A percentile compares a stretch with the other conserved stretches of the same genome.
Conservation (phyloP, 1,140 invertebrate genomes). For the Gyrodactylus bullatarudis region DNA sequence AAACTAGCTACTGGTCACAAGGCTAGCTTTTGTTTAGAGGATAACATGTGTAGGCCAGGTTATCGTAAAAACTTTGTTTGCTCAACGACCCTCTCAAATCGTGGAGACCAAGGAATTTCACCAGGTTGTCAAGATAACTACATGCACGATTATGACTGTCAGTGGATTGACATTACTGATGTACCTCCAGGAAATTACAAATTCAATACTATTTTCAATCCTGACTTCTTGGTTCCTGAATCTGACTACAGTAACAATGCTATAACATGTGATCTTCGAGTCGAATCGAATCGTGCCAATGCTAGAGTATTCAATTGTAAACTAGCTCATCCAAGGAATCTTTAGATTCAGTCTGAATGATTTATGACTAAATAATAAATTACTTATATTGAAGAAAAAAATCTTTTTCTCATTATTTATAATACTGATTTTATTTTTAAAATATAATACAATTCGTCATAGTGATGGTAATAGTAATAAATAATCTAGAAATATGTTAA, state of each 20-base stretch:
- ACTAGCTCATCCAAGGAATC: background rate
- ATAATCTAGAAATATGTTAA: no score
- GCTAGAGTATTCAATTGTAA: background rate
- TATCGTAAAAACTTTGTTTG: conserved; percentile 25
- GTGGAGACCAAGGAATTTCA: conserved; percentile 26
- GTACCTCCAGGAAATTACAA: conserved; percentile 43
- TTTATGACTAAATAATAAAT: no score
- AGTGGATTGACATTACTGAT: conserved; percentile 81
- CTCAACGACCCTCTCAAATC: background rate
- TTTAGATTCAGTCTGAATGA: no score
- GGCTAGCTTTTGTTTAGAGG: conserved; percentile 75
- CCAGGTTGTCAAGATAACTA: conserved; percentile 78
- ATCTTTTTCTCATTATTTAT: no score
- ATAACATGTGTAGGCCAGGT: conserved; percentile 38
- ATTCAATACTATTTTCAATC: conserved; percentile 19
- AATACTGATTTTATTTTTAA: no score
- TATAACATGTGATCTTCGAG: background rate
- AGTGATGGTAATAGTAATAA: no score
- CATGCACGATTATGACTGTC: conserved; percentile 63
- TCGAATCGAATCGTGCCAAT: background rate
- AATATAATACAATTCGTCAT: no score
- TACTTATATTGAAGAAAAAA: no score
- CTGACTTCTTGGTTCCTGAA: background rate
- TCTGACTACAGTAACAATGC: background rate
- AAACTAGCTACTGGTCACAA: conserved; percentile 71